A percentile compares a stretch with the other conserved stretches of the same genome.
phyloP scores from a whole-genome alignment of 2,113 vertebrate genomes.

The Stomatorhinus ivindoensis region DNA sequence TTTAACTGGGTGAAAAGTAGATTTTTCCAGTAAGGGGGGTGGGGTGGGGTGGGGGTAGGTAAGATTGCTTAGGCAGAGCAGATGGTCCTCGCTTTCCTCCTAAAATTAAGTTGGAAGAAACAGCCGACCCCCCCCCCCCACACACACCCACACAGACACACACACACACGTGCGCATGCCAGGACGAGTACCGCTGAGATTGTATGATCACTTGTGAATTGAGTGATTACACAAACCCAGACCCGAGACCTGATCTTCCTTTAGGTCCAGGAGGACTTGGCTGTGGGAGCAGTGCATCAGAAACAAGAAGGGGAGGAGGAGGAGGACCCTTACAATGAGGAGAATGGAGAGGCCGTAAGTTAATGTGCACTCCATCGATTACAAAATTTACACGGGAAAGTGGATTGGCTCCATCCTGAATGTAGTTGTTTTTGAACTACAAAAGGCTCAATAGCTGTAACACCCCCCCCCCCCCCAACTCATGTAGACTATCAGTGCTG shows the following conservation, averaged over 20 bases:
- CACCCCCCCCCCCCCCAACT: not conserved
- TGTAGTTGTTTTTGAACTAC: not conserved
- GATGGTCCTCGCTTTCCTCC: constrained; percentile 56
- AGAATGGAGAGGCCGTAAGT: constrained; percentile 76
- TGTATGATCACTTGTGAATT: not conserved
- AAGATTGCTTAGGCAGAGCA: constrained; percentile 48
- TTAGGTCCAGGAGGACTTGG: constrained; percentile 82
- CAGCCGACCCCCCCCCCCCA: not conserved
- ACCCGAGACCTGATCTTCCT: not conserved
- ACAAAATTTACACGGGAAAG: not conserved
- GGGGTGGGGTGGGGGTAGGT: not conserved
- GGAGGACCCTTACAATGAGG: constrained; percentile 77
- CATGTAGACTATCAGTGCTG: not conserved
- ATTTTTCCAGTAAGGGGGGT: constrained; percentile 32
- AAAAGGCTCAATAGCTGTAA: not conserved
- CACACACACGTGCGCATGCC: constrained; percentile 1
- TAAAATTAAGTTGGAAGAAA: too few relatives aligned
- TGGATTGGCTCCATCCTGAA: not conserved
- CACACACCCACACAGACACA: not conserved
- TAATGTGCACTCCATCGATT: not conserved
- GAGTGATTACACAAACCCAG: not conserved
- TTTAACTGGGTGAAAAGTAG: constrained; percentile 38
- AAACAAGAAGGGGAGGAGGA: constrained; percentile 74
- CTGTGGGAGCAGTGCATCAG: constrained; percentile 70
- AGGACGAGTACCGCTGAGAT: not conserved